Evolutionary conservation across 2,797 vertebrate species (phyloP).

Genomic region (Melanogrammus aeglefinus): DNA sequence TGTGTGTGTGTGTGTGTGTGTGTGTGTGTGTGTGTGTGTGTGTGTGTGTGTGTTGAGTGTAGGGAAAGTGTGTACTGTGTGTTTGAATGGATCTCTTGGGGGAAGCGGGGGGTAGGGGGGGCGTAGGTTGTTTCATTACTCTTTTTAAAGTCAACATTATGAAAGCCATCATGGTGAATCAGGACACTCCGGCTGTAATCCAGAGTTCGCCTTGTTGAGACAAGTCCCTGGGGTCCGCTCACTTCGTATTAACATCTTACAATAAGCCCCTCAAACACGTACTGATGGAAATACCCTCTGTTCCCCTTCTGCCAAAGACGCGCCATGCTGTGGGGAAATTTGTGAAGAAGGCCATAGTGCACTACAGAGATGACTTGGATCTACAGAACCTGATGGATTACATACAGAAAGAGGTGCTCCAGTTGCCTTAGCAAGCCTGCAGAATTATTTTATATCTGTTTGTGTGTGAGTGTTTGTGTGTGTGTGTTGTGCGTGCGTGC

Average conservation of each 20-base stretch:
- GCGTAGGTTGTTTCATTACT: not conserved
- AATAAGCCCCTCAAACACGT: not conserved
- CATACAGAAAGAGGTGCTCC: slow-evolving; percentile 76
- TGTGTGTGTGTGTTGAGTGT: not conserved
- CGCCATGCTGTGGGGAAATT: slow-evolving; percentile 70
- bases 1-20: not conserved
- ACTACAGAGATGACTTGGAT: slow-evolving; percentile 80
- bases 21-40: not conserved
- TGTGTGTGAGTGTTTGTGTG: not conserved
- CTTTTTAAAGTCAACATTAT: slow-evolving; percentile 2
- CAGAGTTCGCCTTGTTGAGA: slow-evolving; percentile 6
- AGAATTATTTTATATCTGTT: not conserved
- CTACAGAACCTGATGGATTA: slow-evolving; percentile 81
- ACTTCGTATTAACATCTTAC: not conserved
- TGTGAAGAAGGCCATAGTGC: slow-evolving; percentile 77
- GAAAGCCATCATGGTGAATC: not conserved
- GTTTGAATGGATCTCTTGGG: not conserved
- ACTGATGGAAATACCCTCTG: not conserved
- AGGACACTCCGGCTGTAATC: not conserved
- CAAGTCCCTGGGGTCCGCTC: slow-evolving; percentile 11
- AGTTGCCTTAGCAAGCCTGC: slow-evolving; percentile 9
- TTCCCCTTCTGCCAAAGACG: slow-evolving; percentile 51
- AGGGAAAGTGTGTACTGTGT: no score
- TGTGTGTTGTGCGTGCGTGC: not conserved
- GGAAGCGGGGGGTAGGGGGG: not conserved